Conservation (phyloP, 2,113 vertebrate genomes). For the Morone saxatilis region DNA sequence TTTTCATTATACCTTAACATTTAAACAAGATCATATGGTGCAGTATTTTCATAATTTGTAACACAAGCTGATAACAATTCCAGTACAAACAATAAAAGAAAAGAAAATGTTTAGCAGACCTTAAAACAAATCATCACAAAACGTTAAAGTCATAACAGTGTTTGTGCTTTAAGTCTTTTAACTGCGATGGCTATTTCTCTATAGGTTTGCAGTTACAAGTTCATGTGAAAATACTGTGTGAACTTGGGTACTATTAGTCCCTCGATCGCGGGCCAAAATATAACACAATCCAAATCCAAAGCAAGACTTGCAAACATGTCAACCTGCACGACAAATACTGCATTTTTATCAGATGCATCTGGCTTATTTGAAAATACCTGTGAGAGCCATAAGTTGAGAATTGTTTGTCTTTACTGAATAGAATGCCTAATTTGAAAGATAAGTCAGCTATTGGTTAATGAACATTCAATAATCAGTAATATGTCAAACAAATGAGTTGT, state of each 20-base stretch:
- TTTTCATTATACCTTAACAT: slow-evolving; percentile 80
- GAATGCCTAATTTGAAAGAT: slow-evolving; percentile 42
- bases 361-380: slow-evolving; percentile 67
- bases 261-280: slow-evolving; percentile 31
- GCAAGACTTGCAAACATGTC: slow-evolving; percentile 41
- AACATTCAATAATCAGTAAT: slow-evolving; percentile 56
- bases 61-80: slow-evolving; percentile 79
- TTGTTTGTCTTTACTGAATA: slow-evolving; percentile 21
- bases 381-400: slow-evolving; percentile 28
- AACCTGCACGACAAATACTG: slow-evolving; percentile 59
- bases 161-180: slow-evolving; percentile 83
- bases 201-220: slow-evolving; percentile 73
- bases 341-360: slow-evolving; percentile 58
- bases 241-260: slow-evolving; percentile 51
- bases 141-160: slow-evolving; percentile 71
- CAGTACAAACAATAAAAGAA: slow-evolving; percentile 74
- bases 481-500: slow-evolving; percentile 51
- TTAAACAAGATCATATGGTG: slow-evolving; percentile 83
- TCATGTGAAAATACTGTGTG: slow-evolving; percentile 69
- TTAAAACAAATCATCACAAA: slow-evolving; percentile 73
- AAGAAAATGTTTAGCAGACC: slow-evolving; percentile 53
- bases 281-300: slow-evolving; percentile 56
- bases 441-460: slow-evolving; percentile 37
- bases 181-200: slow-evolving; percentile 82
- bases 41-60: slow-evolving; percentile 78